Evolutionary conservation across 2,113 vertebrate species (phyloP).

Genomic region (Furnarius figulus): DNA sequence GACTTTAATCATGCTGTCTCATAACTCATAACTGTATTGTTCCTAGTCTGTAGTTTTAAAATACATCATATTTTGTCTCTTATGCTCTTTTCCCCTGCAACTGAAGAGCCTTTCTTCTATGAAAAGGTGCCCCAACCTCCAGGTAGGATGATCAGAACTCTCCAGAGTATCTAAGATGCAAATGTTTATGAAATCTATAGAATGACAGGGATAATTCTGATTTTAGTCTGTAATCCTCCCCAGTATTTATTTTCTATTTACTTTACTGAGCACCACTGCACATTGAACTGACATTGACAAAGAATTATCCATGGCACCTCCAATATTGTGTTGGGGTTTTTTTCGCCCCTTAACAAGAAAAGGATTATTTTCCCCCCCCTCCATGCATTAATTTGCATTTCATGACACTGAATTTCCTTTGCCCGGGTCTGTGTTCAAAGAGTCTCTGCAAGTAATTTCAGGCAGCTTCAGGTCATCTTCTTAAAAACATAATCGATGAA

Average conservation of each 20-base stretch:
- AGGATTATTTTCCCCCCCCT: not conserved
- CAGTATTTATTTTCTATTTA: not conserved
- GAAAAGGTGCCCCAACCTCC: not conserved
- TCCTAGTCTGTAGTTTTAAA: not conserved
- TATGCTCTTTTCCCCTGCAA: accelerated
- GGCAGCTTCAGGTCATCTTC: not conserved
- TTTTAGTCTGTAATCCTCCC: not conserved
- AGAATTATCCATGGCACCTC: not conserved
- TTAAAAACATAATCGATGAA: not conserved
- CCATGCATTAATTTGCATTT: not conserved
- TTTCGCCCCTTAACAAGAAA: not conserved
- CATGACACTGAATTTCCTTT: not conserved
- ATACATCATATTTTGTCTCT: not conserved
- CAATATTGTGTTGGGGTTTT: not conserved
- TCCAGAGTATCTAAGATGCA: not conserved
- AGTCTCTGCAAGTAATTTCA: not conserved
- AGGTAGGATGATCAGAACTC: not conserved
- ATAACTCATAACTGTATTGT: not conserved
- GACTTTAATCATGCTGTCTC: not conserved
- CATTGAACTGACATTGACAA: not conserved
- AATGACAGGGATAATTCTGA: not conserved
- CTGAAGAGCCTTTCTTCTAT: not conserved
- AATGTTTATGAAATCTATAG: not conserved
- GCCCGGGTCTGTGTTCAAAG: not conserved
- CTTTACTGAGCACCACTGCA: not conserved